Percentiles rank a stretch among this genome's conserved stretches.
These are phyloP conservation scores for Ctenosaura bakeri DNA, from an alignment of 2,797 vertebrate genomes.

Conservation along the genomic window DNA sequence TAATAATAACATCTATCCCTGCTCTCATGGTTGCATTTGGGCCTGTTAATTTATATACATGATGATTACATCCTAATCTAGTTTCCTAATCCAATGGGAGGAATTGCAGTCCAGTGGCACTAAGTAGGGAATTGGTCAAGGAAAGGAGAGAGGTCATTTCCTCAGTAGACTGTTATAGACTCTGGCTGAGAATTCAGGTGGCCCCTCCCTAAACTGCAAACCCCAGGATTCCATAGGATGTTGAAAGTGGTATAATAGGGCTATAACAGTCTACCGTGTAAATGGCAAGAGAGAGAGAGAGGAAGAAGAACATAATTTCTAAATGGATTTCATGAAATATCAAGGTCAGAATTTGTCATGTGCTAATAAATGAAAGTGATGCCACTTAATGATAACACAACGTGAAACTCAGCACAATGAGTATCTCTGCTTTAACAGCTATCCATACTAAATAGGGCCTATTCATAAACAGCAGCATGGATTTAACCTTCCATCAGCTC, in stretches of 20 bases:
- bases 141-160: too few relatives aligned
- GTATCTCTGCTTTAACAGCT: not conserved
- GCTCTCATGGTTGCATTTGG: not conserved
- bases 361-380: slow-evolving; percentile 37
- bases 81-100: not conserved
- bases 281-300: not conserved
- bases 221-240: too few relatives aligned
- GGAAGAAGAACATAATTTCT: not conserved
- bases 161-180: too few relatives aligned
- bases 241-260: too few relatives aligned
- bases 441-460: slow-evolving; percentile 26
- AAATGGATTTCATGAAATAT: slow-evolving; percentile 31
- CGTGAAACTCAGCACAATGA: not conserved
- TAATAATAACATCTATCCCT: too few relatives aligned
- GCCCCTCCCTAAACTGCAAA: too few relatives aligned
- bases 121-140: not conserved
- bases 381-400: slow-evolving; percentile 1
- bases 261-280: too few relatives aligned
- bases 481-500: slow-evolving; percentile 30
- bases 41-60: not conserved
- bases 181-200: too few relatives aligned
- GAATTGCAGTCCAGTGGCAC: not conserved
- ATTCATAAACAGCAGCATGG: slow-evolving; percentile 15
- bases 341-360: slow-evolving; percentile 31
- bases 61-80: not conserved